Evolutionary conservation across 92 coral and sea anemone species (phyloP).

Genomic region (Phenganax subtilis): DNA sequence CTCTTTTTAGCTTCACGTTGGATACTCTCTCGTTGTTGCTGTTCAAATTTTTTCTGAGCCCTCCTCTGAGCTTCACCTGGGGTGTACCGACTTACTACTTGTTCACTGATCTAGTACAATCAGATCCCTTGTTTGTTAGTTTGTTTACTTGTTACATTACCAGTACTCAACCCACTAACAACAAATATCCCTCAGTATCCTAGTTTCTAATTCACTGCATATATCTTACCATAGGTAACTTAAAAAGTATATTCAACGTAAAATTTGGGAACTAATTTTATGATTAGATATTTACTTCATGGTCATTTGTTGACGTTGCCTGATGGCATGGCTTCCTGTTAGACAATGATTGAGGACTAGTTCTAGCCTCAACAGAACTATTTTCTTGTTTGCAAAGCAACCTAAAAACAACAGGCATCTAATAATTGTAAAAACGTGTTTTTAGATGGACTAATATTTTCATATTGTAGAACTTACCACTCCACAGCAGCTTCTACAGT

Average conservation of each 20-base stretch:
- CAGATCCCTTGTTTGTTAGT: neutral
- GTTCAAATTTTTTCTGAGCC: conserved; percentile 66
- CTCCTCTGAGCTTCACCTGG: conserved; percentile 59
- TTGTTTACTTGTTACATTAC: too few relatives aligned
- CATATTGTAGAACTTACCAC: conserved; percentile 51
- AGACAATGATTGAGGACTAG: too few relatives aligned
- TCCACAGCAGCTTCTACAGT: conserved; percentile 84
- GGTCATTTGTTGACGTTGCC: neutral
- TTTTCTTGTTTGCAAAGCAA: neutral
- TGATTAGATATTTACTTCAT: neutral
- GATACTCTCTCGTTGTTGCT: conserved; percentile 70
- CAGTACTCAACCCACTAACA: too few relatives aligned
- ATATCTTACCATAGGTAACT: too few relatives aligned
- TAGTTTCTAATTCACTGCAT: too few relatives aligned
- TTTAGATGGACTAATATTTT: neutral
- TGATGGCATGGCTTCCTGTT: neutral
- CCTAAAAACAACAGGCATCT: neutral
- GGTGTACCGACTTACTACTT: conserved; percentile 59
- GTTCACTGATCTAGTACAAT: neutral
- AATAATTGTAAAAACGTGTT: neutral
- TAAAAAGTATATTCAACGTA: too few relatives aligned
- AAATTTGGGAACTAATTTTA: neutral
- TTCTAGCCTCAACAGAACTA: neutral
- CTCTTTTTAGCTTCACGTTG: conserved; percentile 81
- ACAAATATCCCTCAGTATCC: too few relatives aligned